phyloP scores from a whole-genome alignment of 1,140 invertebrate genomes.

The Trichomalopsis sarcophagae region DNA sequence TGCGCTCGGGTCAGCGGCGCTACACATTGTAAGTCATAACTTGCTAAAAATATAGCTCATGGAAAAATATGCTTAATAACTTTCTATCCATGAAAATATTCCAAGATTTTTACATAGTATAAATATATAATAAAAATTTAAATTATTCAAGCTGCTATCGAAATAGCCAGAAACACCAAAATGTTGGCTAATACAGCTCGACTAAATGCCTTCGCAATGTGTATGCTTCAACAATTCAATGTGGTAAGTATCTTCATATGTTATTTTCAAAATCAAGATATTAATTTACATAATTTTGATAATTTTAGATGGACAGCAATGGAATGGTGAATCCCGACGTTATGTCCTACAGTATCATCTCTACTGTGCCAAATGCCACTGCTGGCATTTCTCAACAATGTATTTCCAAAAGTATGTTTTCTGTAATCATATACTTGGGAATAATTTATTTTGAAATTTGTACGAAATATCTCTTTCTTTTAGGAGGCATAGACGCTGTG shows the following conservation, averaged over 20 bases:
- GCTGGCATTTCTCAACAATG: too few species aligned
- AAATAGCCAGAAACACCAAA: neutral
- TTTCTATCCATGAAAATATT: too few species aligned
- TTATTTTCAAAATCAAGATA: neutral
- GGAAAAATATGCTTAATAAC: too few species aligned
- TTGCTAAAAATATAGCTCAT: too few species aligned
- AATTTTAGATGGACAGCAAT: neutral
- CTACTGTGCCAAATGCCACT: too few species aligned
- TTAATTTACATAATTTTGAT: neutral
- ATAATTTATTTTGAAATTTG: too few species aligned
- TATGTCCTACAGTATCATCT: too few species aligned
- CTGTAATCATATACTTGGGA: too few species aligned
- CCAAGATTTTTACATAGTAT: too few species aligned
- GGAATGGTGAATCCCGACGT: neutral
- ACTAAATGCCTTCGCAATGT: neutral
- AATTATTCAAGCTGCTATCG: neutral
- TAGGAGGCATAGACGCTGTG: neutral
- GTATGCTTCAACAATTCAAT: conserved; percentile 12
- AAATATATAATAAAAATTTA: neutral
- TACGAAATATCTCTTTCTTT: neutral
- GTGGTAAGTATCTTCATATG: neutral
- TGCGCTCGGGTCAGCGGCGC: neutral
- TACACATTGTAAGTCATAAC: neutral
- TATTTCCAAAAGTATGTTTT: too few species aligned
- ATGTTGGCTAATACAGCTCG: neutral